Conservation (phyloP, 2,888 invertebrate species). For the Eupithecia tripunctaria region DNA sequence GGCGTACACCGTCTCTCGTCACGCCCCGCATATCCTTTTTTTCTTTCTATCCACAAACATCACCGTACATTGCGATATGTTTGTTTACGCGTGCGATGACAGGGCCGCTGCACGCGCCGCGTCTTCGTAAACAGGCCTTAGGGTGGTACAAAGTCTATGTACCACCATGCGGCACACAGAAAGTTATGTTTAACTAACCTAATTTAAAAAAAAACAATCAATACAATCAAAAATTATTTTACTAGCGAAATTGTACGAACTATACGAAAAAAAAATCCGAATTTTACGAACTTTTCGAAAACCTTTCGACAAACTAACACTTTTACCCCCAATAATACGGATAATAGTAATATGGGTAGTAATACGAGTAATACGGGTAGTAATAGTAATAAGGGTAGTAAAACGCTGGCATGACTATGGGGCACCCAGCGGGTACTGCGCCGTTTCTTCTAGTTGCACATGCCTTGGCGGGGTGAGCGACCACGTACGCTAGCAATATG, state of each 20-base stretch:
- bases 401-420: background rate
- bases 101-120: too few relatives aligned
- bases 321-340: slow-evolving; percentile 4
- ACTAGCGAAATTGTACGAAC: background rate
- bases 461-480: background rate
- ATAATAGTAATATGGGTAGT: slow-evolving; percentile 21
- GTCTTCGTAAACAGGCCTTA: too few relatives aligned
- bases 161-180: too few relatives aligned
- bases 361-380: slow-evolving; percentile 26
- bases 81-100: too few relatives aligned
- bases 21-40: too few relatives aligned
- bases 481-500: background rate
- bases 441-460: background rate
- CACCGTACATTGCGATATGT: too few relatives aligned
- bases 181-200: background rate
- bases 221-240: background rate
- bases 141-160: too few relatives aligned
- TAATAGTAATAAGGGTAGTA: slow-evolving; percentile 39
- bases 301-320: background rate
- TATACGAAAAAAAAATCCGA: too few relatives aligned
- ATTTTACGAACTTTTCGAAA: too few relatives aligned
- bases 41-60: too few relatives aligned
- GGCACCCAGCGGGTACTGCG: background rate
- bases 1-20: too few relatives aligned
- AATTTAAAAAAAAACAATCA: background rate